A percentile compares a stretch with the other conserved stretches of the same genome.
These are phyloP conservation scores for Lydus trimaculatus DNA, from an alignment of 2,888 invertebrate species.

Conservation along the genomic window DNA sequence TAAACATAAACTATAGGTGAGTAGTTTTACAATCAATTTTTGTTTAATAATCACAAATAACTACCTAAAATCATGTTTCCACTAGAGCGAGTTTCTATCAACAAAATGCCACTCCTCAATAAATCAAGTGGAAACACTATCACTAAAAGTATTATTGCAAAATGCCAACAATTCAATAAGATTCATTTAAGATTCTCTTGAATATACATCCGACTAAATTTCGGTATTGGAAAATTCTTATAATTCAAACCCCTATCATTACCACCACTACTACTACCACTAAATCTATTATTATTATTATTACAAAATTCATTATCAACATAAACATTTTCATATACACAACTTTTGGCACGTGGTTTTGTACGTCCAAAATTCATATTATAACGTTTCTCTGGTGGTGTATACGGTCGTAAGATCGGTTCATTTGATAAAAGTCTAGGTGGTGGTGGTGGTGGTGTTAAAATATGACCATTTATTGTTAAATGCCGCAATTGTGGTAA, in stretches of 20 bases:
- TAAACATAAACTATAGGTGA: too few species aligned
- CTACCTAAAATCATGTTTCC: too few species aligned
- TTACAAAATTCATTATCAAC: conserved; percentile 48
- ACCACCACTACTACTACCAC: conserved; percentile 6
- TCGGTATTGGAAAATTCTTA: conserved; percentile 56
- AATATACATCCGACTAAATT: conserved; percentile 58
- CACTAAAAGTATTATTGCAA: too few species aligned
- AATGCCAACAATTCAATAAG: too few species aligned
- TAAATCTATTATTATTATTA: conserved; percentile 35
- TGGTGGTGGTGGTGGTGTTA: background rate
- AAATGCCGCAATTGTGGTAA: conserved; percentile 46
- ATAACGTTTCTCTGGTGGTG: conserved; percentile 57
- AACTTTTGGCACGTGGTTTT: conserved; percentile 51
- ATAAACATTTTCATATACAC: conserved; percentile 56
- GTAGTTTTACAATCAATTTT: too few species aligned
- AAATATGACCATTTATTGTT: conserved; percentile 6
- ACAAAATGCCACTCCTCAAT: too few species aligned
- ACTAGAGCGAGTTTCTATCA: too few species aligned
- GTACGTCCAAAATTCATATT: conserved; percentile 52
- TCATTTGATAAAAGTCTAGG: conserved; percentile 12
- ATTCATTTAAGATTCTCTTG: conserved; percentile 51
- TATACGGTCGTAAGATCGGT: conserved; percentile 46
- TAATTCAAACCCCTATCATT: conserved; percentile 44
- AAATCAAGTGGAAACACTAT: too few species aligned
- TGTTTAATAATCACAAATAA: too few species aligned